These are phyloP conservation scores for Diplazon laetatorius DNA, from an alignment of 2,888 invertebrate species.

Conservation along the genomic window DNA sequence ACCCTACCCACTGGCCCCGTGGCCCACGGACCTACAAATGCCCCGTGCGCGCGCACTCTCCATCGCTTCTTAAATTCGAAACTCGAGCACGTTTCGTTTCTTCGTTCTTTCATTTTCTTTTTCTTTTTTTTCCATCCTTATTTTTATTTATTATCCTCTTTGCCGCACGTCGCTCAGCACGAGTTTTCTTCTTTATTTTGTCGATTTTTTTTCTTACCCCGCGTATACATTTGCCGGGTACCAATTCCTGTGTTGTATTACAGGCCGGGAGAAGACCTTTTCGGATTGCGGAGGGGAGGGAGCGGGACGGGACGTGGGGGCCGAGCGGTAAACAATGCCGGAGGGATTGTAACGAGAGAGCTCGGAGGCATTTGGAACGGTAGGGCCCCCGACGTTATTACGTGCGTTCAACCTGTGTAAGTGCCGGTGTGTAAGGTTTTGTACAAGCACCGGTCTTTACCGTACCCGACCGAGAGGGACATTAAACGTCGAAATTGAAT, in stretches of 20 bases:
- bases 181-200: too few species aligned
- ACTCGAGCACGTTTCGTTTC: conserved; percentile 64
- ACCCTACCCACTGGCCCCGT: conserved; percentile 73
- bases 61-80: conserved; percentile 69
- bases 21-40: conserved; percentile 78
- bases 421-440: conserved; percentile 47
- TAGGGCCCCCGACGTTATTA: conserved; percentile 18
- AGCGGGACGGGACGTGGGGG: too few species aligned
- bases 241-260: conserved; percentile 58
- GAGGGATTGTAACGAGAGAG: conserved; percentile 67
- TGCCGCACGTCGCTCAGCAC: conserved; percentile 51
- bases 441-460: conserved; percentile 34
- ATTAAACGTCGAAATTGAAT: conserved; percentile 68
- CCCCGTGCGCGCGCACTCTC: conserved; percentile 68
- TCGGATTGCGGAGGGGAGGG: too few species aligned
- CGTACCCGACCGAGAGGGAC: conserved; percentile 57
- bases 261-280: too few species aligned
- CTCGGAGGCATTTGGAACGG: conserved; percentile 51
- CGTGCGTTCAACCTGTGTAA: conserved; percentile 39
- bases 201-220: conserved; percentile 55
- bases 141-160: conserved; percentile 22
- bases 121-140: conserved; percentile 9
- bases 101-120: conserved; percentile 46
- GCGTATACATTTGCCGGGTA: conserved; percentile 44
- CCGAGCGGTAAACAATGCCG: conserved; percentile 63